Conservation (phyloP, 1,140 invertebrate genomes). For the Reticulitermes speratus region DNA sequence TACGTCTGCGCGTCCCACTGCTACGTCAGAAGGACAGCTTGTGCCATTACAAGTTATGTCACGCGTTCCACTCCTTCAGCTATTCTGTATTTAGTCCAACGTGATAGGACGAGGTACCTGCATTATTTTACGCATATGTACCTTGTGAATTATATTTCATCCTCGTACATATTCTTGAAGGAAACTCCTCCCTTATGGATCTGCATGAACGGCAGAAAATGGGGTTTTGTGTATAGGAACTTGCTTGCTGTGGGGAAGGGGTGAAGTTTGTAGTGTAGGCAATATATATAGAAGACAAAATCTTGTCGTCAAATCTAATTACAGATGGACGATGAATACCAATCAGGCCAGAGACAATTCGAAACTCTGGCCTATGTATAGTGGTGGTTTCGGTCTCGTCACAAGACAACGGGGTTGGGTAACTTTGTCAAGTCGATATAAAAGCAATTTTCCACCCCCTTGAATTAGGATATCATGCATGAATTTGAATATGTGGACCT, state of each 20-base stretch:
- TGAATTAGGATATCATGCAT: not conserved
- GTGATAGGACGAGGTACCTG: not conserved
- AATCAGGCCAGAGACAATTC: not conserved
- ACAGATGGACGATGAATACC: conserved; percentile 10
- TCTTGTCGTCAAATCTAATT: conserved; percentile 19
- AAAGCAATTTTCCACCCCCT: conserved; percentile 18
- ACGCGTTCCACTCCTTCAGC: not conserved
- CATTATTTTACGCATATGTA: conserved; percentile 1
- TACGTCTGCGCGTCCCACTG: too few relatives aligned
- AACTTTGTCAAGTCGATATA: conserved; percentile 13
- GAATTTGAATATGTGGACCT: not conserved
- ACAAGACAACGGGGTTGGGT: not conserved
- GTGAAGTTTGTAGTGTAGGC: not conserved
- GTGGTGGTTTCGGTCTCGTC: not conserved
- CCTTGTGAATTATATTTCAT: conserved; percentile 16
- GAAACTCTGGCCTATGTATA: not conserved
- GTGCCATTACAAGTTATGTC: not conserved
- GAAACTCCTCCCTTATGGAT: not conserved
- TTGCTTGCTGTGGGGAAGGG: not conserved
- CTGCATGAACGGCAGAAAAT: not conserved
- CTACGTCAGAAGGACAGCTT: too few relatives aligned
- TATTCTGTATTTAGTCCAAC: not conserved
- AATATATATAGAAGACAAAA: not conserved
- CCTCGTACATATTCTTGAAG: not conserved
- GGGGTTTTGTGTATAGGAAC: not conserved